These are phyloP conservation scores for Euproctis similis DNA, from an alignment of 2,888 invertebrate species.

Conservation along the genomic window DNA sequence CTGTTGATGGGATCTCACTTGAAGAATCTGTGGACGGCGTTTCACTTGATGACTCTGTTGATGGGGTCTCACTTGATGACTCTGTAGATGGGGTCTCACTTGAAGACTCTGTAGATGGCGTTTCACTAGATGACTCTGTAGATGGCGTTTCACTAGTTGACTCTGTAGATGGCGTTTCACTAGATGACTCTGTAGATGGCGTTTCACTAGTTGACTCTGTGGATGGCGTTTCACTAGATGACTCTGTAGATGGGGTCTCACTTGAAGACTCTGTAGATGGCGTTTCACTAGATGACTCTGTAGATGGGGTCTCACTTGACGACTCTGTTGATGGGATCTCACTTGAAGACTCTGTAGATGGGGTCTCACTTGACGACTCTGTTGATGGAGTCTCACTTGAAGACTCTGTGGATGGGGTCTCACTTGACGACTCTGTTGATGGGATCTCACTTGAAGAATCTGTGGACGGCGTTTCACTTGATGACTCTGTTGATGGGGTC, in stretches of 20 bases:
- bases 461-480: too few species aligned
- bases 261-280: constrained; percentile 2
- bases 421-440: too few species aligned
- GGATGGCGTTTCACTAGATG: constrained; percentile 1
- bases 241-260: constrained; percentile 1
- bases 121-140: neutral
- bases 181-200: constrained; percentile 1
- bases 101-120: neutral
- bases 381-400: constrained; percentile 1
- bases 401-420: constrained; percentile 1
- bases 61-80: constrained; percentile 7
- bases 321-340: constrained; percentile 1
- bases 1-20: constrained; percentile 1
- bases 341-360: constrained; percentile 1
- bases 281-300: too few species aligned
- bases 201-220: neutral
- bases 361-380: neutral
- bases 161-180: neutral
- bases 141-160: neutral
- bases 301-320: too few species aligned
- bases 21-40: constrained; percentile 2
- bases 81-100: constrained; percentile 1
- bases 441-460: too few species aligned
- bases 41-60: constrained; percentile 1
- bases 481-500: neutral